Conservation (phyloP, 2,888 invertebrate genomes). For the Branchipolynoe longqiensis region DNA sequence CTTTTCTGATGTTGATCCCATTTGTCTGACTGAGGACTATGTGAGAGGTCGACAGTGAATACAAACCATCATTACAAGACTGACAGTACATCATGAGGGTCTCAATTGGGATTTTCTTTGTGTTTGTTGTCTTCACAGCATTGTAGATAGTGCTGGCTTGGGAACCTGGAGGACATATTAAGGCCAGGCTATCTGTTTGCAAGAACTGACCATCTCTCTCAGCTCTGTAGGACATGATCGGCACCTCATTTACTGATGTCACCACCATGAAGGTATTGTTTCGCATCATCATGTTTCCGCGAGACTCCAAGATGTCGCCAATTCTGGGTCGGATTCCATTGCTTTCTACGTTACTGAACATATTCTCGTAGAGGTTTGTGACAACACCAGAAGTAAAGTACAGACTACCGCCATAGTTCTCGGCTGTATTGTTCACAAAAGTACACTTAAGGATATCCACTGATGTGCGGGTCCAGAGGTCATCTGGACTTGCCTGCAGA, state of each 20-base stretch:
- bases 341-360: background rate
- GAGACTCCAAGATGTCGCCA: constrained; percentile 49
- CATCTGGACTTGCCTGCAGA: background rate
- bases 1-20: background rate
- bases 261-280: constrained; percentile 8
- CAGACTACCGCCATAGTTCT: constrained; percentile 62
- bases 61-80: constrained; percentile 44
- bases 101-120: constrained; percentile 16
- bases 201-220: constrained; percentile 35
- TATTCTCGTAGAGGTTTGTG: constrained; percentile 4
- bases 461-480: background rate
- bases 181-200: background rate
- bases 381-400: constrained; percentile 56
- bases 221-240: constrained; percentile 49
- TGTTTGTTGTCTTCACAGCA: constrained; percentile 17
- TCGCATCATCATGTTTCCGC: constrained; percentile 24
- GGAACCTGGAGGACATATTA: constrained; percentile 42
- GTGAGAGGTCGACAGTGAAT: constrained; percentile 17
- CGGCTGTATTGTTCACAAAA: constrained; percentile 62
- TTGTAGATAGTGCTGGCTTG: constrained; percentile 21
- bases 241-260: constrained; percentile 33
- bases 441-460: constrained; percentile 52
- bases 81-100: constrained; percentile 43
- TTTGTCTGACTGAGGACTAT: constrained; percentile 17
- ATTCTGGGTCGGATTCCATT: constrained; percentile 9